Evolutionary conservation across 2,797 vertebrate species (phyloP).

Genomic region (Carduelis carduelis): DNA sequence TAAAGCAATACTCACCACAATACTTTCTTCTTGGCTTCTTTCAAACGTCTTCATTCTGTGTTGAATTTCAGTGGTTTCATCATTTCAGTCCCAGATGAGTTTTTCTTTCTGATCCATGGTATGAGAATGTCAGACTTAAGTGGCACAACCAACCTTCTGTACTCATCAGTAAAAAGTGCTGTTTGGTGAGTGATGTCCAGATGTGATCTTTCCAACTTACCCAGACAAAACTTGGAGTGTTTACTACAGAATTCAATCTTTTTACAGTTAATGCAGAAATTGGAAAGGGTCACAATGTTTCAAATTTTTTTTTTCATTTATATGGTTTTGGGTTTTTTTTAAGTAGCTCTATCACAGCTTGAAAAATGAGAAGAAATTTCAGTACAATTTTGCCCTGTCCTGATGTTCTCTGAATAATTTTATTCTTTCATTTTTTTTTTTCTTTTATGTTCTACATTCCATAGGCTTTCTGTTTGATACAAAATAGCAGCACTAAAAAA

Average conservation of each 20-base stretch:
- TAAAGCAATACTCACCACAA: not conserved
- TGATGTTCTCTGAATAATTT: not conserved
- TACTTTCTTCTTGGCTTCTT: not conserved
- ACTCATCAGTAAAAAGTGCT: not conserved
- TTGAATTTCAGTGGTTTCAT: not conserved
- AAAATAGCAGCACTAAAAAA: not conserved
- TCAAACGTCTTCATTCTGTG: not conserved
- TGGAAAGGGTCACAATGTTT: not conserved
- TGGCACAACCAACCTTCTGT: not conserved
- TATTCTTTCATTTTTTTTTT: not conserved
- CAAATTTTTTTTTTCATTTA: not conserved
- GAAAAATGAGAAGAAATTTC: not conserved
- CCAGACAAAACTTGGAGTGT: not conserved
- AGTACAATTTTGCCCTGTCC: not conserved
- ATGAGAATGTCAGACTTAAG: not conserved
- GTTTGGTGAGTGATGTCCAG: not conserved
- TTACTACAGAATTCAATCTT: not conserved
- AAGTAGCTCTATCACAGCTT: not conserved
- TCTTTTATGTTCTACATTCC: not conserved
- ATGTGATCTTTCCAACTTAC: not conserved
- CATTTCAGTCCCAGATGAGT: not conserved
- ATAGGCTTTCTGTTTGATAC: not conserved
- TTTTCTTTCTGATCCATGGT: not conserved
- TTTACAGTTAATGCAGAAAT: not conserved
- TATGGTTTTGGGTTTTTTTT: fast-evolving